phyloP scores from a whole-genome alignment of 35 echinoderm and acorn worm species.

The Apostichopus californicus region DNA sequence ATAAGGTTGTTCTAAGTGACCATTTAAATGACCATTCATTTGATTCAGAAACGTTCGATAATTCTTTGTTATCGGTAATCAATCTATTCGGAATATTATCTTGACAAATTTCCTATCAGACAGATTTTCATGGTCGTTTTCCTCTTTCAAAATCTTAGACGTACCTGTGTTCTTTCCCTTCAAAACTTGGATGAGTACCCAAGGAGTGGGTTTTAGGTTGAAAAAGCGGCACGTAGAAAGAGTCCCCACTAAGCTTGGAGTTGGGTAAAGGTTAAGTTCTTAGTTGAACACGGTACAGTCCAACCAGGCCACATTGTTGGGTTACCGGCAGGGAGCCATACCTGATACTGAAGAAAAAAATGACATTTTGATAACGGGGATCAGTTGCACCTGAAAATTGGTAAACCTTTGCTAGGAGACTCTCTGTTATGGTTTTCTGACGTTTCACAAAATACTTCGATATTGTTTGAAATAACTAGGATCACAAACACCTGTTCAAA shows the following conservation, averaged over 20 bases:
- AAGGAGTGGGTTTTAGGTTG: not conserved
- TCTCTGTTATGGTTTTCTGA: not conserved
- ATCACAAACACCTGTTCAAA: constrained; percentile 7
- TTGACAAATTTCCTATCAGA: too few species aligned
- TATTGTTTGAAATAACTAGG: not conserved
- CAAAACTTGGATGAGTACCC: not conserved
- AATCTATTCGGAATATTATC: too few species aligned
- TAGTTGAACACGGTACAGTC: not conserved
- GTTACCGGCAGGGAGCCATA: not conserved
- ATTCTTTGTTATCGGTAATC: too few species aligned
- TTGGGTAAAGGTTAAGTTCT: not conserved
- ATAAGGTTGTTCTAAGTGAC: too few species aligned
- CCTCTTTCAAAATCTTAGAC: too few species aligned
- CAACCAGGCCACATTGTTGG: not conserved
- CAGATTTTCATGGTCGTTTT: too few species aligned
- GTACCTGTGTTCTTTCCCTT: too few species aligned
- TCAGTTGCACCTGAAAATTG: not conserved
- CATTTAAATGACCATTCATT: too few species aligned
- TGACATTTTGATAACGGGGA: not conserved
- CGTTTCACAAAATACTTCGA: not conserved
- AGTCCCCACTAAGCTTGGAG: not conserved
- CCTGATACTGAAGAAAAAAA: not conserved
- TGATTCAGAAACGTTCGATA: too few species aligned
- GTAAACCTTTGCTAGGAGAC: not conserved
- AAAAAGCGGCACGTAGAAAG: constrained; percentile 1